Base-by-base conservation (phyloP, 2,888 invertebrate species). In the Amphipoea oculea region DNA sequence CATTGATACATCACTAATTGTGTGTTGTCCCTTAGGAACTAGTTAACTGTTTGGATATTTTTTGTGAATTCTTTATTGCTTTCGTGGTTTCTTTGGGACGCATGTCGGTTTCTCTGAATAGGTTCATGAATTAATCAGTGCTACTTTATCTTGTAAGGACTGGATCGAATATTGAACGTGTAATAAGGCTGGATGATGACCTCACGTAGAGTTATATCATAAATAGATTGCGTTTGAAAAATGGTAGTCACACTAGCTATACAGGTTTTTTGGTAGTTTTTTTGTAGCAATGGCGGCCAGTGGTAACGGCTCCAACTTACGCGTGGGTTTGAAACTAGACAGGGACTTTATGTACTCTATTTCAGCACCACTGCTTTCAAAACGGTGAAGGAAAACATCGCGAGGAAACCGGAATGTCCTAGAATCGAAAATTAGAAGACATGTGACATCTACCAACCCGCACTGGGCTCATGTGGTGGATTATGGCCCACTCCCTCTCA, bases 21-120 rank as follows among this genome's bases (percentile, higher is more conserved):
- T 36, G n/a, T 76, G 73, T 82, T 76, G 79, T 86, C 85, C 77
- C 85, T 45, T 45, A 78, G 77, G 87, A 82, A 82, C 80, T 84
- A 77, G 83, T 86, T 86, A 80, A 80, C 76, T 76, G 83, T 82
- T 88, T 86, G 83, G 79, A 76, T 86, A 83, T 86, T 86, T 86
- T 86, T 83, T 83, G 78, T 78, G 70, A 86, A 86, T 88, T 83
- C 79, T 81, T 82, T 89, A 85, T 77, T 73, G 42, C 42, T 65
- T 75, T 79, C 65, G 69, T 62, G 82, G 88, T 81, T 76, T 79
- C 77, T 76, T 79, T 84, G 78, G 89, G 76, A 76, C 54, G 36
- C 40, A 42, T 29, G 60, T 79, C 62, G 42, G 82, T 66, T 84
- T 71, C 75, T 65, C 68, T 66, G 78, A 67, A 81, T 82, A 74